A percentile compares a stretch with the other conserved stretches of the same genome.
Evolutionary conservation across 1,140 invertebrate species (phyloP).

Genomic region (Drosophila parvula): DNA sequence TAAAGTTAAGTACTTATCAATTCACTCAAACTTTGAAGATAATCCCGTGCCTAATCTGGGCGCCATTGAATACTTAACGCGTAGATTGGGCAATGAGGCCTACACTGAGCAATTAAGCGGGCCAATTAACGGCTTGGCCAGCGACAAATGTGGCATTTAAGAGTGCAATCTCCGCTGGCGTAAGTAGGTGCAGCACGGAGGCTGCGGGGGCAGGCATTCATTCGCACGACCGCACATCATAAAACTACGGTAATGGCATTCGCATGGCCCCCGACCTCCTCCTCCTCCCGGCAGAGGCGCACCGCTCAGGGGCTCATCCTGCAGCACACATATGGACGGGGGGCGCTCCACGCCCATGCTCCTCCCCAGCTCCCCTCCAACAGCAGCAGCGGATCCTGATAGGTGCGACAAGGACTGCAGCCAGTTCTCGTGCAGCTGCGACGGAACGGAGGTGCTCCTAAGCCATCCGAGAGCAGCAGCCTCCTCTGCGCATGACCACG

Average conservation of each 20-base stretch:
- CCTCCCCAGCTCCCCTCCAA: not conserved
- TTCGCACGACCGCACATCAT: conserved; percentile 35
- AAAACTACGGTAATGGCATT: conserved; percentile 39
- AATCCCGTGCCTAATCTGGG: not conserved
- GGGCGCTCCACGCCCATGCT: not conserved
- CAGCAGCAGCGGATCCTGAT: conserved; percentile 11
- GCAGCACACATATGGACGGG: not conserved
- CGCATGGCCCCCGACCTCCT: not conserved
- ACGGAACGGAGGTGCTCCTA: not conserved
- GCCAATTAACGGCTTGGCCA: conserved; percentile 31
- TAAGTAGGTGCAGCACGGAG: conserved; percentile 4
- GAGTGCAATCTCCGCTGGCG: conserved; percentile 27
- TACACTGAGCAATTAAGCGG: conserved; percentile 13
- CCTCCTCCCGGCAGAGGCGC: not conserved
- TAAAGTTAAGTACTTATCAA: too few species aligned
- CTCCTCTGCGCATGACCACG: conserved; percentile 44
- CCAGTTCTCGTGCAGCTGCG: conserved; percentile 12
- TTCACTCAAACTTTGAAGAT: not conserved
- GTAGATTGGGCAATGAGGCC: not conserved
- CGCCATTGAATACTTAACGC: not conserved
- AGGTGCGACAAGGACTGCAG: conserved; percentile 19
- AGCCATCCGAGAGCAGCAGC: not conserved
- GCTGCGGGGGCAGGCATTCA: conserved; percentile 8
- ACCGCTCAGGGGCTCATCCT: not conserved
- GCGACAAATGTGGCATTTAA: conserved; percentile 32